phyloP scores from a whole-genome alignment of 1,140 invertebrate species.

The Archivesica marissinica region DNA sequence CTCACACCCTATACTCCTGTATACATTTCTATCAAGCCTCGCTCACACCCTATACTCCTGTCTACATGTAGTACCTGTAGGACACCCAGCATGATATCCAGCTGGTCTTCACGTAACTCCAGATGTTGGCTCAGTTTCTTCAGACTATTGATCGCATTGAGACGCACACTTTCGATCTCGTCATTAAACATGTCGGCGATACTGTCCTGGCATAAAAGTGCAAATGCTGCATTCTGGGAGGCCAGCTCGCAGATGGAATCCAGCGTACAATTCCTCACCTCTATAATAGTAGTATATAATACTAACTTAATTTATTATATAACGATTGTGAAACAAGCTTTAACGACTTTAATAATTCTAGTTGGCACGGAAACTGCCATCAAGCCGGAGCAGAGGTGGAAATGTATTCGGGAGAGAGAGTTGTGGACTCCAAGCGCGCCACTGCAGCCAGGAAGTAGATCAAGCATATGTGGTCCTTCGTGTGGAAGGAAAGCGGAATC shows the following conservation, averaged over 20 bases:
- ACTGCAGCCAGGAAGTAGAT: too few species aligned
- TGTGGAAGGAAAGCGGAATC: too few species aligned
- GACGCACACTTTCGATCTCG: conserved; percentile 98
- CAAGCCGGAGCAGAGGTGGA: too few species aligned
- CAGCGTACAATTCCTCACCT: conserved; percentile 97
- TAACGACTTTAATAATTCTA: neutral
- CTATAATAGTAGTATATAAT: conserved; percentile 85
- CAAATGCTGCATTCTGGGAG: conserved; percentile 92
- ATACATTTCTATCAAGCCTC: too few species aligned
- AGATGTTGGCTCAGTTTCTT: conserved; percentile 95
- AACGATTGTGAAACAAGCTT: neutral
- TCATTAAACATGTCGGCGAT: conserved; percentile 99
- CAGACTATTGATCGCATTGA: conserved; percentile 96
- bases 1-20: too few species aligned
- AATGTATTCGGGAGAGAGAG: too few species aligned
- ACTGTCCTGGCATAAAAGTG: conserved; percentile 90
- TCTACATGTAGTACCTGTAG: conserved; percentile 88
- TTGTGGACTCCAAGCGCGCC: too few species aligned
- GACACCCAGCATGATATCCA: conserved; percentile 97
- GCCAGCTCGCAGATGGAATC: conserved; percentile 97
- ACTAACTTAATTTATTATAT: neutral
- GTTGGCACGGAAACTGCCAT: too few species aligned
- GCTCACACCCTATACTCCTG: too few species aligned
- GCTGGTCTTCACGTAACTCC: conserved; percentile 95
- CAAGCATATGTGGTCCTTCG: too few species aligned